phyloP scores from a whole-genome alignment of 2,113 vertebrate species.

The Pachypanchax playfairii region DNA sequence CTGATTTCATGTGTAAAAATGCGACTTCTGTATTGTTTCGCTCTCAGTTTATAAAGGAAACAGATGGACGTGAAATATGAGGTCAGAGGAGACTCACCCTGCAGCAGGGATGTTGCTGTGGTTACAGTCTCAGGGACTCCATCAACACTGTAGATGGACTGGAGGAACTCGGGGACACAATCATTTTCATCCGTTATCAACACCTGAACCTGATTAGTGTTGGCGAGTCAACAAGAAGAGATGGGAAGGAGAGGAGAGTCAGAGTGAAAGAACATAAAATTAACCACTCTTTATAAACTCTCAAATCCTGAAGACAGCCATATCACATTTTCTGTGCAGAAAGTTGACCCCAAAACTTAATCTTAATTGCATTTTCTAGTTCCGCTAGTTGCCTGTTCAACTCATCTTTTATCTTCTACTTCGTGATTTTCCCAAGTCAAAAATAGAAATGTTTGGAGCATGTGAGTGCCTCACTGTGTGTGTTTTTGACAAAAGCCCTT shows the following conservation, averaged over 20 bases:
- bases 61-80: constrained; percentile 52
- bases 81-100: constrained; percentile 79
- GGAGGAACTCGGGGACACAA: constrained; percentile 87
- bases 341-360: constrained; percentile 56
- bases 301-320: constrained; percentile 43
- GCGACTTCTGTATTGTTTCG: constrained; percentile 17
- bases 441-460: constrained; percentile 72
- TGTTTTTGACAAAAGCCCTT: constrained; percentile 62
- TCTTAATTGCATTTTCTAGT: constrained; percentile 59
- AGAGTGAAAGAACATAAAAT: constrained; percentile 46
- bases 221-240: constrained; percentile 12
- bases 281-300: constrained; percentile 39
- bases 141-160: constrained; percentile 88
- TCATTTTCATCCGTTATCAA: constrained; percentile 89
- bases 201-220: constrained; percentile 83
- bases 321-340: constrained; percentile 25
- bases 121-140: constrained; percentile 87
- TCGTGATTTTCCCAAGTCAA: constrained; percentile 54
- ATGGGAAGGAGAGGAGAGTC: neutral
- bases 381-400: constrained; percentile 49
- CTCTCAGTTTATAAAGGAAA: constrained; percentile 31
- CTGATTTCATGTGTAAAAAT: constrained; percentile 16
- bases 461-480: constrained; percentile 48
- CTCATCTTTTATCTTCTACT: constrained; percentile 65
- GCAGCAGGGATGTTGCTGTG: constrained; percentile 87